Percentiles rank a stretch among this genome's conserved stretches.
Conservation (phyloP, 1,140 invertebrate species). For the Apocrypta bakeri region DNA sequence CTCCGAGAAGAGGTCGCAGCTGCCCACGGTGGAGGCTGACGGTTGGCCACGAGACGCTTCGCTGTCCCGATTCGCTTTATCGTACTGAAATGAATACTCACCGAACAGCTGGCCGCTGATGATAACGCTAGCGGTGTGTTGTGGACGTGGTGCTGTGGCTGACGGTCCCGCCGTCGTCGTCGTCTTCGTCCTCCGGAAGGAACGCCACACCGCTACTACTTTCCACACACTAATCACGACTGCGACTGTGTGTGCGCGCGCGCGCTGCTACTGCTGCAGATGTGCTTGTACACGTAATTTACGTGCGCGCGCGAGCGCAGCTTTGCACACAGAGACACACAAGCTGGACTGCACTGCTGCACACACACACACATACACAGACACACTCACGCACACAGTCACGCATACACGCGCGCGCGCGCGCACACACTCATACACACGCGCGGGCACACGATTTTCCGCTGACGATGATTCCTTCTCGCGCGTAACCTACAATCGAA, state of each 20-base stretch:
- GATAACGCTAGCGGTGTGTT: neutral
- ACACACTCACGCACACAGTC: constrained; percentile 59
- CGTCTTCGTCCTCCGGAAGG: constrained; percentile 37
- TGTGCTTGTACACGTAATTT: neutral
- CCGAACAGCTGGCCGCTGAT: neutral
- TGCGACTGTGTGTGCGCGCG: constrained; percentile 32
- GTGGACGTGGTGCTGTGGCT: neutral
- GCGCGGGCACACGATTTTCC: constrained; percentile 49
- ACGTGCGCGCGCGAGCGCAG: constrained; percentile 33
- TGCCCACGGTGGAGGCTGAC: neutral
- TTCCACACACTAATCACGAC: neutral
- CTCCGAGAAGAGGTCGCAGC: neutral
- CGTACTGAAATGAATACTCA: neutral
- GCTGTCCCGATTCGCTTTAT: neutral
- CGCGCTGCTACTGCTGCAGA: neutral
- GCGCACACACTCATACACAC: too few species aligned
- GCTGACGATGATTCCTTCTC: constrained; percentile 46
- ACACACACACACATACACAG: constrained; percentile 60
- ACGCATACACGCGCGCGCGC: constrained; percentile 47
- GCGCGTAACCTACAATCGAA: neutral
- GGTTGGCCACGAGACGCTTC: neutral
- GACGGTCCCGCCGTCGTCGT: constrained; percentile 22
- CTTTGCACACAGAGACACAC: constrained; percentile 50
- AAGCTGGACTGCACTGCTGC: constrained; percentile 53
- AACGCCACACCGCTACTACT: constrained; percentile 24